Base-by-base conservation (phyloP, 2,888 invertebrate species). In the Tetrapedia diversipes region DNA sequence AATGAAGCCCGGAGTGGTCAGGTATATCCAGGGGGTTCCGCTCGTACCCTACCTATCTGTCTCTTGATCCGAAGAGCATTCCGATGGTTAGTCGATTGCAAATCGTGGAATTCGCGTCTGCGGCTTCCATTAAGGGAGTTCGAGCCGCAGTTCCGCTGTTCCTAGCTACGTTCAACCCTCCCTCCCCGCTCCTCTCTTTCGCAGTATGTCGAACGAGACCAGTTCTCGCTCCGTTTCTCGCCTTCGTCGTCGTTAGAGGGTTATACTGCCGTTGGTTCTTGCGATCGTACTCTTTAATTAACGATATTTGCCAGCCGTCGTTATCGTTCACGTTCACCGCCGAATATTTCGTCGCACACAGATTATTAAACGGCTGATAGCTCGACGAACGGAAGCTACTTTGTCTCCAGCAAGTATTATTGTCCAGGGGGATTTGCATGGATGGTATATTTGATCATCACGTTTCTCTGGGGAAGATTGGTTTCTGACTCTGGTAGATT, bases 91-190 rank as follows among this genome's bases (percentile, higher is more conserved):
- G 69, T 74, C 78, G 69, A 78, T 79, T 65, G 78, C 74, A 67
- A 70, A 78, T 77, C 69, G 78, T 78, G 66, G 78, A 78, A 78
- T 79, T 61, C 78, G 66, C 57, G 78, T 59, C 65, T 78, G 79
- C 27, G 70, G 78, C 57, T 79, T 79, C 75, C 79, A 78, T 79
- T 79, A 78, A 74, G 69, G 66, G 57, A 79, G 66, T 79, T 74
- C 43, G 47, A 37, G 51, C 43, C 49, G 53, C 53, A 78, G 54
- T 77, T 78, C 53, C 47, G 45, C n/a, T 29, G 57, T 45, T 43
- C 43, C 24, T 39, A 47, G 53, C 60, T 60, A 63, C 47, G 37
- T 47, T 34, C 45, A 45, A 45, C 27, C 24, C 34, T n/a, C n/a
- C n/a, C n/a, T n/a, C n/a, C n/a, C n/a, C n/a, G n/a, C n/a, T n/a